A percentile compares a stretch with the other conserved stretches of the same genome.
phyloP scores from a whole-genome alignment of 2,113 vertebrate genomes.

The Nansenia antarctica region DNA sequence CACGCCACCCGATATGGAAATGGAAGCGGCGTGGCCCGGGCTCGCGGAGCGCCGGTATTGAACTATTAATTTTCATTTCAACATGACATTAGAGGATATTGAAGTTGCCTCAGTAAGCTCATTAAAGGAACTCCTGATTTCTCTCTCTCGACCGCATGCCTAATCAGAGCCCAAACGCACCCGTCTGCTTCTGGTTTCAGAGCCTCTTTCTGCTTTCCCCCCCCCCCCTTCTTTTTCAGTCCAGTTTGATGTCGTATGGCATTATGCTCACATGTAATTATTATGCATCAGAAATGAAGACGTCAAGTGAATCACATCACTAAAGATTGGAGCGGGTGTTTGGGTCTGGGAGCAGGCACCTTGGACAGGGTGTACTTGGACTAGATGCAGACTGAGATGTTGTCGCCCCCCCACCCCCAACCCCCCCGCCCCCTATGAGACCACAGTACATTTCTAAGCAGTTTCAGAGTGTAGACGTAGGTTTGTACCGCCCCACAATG shows the following conservation, averaged over 20 bases:
- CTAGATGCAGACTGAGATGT: slow-evolving; percentile 16
- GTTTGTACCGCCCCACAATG: no score
- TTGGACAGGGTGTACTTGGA: slow-evolving; percentile 11
- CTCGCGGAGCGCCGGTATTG: slow-evolving; percentile 61
- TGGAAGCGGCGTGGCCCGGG: slow-evolving; percentile 66
- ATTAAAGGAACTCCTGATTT: slow-evolving; percentile 61
- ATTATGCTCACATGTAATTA: slow-evolving; percentile 48
- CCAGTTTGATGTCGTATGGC: slow-evolving; percentile 17
- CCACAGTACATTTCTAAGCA: no score
- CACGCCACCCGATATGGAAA: slow-evolving; percentile 79
- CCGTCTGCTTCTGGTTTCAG: slow-evolving; percentile 64
- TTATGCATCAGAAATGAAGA: slow-evolving; percentile 17
- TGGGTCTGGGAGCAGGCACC: neutral
- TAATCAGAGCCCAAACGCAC: slow-evolving; percentile 63
- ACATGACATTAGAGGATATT: slow-evolving; percentile 78
- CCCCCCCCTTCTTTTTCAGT: slow-evolving; percentile 30
- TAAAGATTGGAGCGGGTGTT: neutral
- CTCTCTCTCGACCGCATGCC: slow-evolving; percentile 33
- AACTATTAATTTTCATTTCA: slow-evolving; percentile 81
- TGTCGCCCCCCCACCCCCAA: no score
- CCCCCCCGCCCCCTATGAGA: no score
- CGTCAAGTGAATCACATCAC: slow-evolving; percentile 32
- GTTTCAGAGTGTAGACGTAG: no score
- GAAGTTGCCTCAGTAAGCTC: slow-evolving; percentile 75
- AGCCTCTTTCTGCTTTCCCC: slow-evolving; percentile 45